These are phyloP conservation scores for Melieria omissa DNA, from an alignment of 2,888 invertebrate species.

Conservation along the genomic window DNA sequence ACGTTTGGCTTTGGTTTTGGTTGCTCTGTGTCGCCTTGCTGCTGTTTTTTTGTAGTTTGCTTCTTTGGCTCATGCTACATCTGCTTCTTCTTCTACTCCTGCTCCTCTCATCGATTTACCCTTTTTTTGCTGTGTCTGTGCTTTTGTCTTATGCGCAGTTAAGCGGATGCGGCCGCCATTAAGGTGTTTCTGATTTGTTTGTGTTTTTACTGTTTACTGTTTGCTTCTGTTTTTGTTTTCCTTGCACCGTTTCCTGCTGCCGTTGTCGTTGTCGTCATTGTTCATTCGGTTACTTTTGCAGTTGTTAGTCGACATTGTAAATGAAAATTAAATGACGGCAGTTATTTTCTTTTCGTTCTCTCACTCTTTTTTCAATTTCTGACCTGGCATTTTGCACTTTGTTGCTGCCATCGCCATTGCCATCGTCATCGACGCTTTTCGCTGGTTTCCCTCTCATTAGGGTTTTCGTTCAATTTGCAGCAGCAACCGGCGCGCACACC, in stretches of 20 bases:
- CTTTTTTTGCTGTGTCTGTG: neutral
- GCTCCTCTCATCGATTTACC: neutral
- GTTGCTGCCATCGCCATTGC: neutral
- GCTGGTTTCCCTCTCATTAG: slow-evolving; percentile 18
- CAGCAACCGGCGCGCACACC: neutral
- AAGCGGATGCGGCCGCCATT: neutral
- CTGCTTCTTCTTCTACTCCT: neutral
- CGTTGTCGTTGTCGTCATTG: neutral
- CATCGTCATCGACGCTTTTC: slow-evolving; percentile 17
- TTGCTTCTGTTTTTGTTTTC: neutral
- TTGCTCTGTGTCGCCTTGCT: slow-evolving; percentile 13
- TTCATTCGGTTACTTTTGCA: neutral
- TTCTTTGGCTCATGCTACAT: neutral
- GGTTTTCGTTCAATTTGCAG: neutral
- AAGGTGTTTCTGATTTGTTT: neutral
- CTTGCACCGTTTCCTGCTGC: neutral
- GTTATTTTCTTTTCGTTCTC: slow-evolving; percentile 13
- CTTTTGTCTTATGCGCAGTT: too few relatives aligned
- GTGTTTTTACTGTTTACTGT: neutral
- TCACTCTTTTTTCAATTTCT: neutral
- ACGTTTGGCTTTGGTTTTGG: neutral
- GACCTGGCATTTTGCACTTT: too few relatives aligned
- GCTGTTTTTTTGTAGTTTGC: slow-evolving; percentile 3
- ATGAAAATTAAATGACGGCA: slow-evolving; percentile 26
- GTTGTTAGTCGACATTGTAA: slow-evolving; percentile 3